phyloP scores from a whole-genome alignment of 2,113 vertebrate species.

The Carollia perspicillata region DNA sequence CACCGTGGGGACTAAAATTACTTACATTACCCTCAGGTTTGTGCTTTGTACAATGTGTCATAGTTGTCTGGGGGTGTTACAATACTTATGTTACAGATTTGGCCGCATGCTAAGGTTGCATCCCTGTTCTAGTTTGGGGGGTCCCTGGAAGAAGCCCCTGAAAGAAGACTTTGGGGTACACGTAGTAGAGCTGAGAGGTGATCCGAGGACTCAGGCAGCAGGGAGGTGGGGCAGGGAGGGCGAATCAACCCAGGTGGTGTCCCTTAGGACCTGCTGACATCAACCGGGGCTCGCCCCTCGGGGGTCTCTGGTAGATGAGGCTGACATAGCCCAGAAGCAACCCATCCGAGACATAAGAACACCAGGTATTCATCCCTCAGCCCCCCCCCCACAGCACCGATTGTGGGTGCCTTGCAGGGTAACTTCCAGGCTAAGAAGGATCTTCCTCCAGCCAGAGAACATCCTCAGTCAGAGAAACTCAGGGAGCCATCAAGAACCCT shows the following conservation, averaged over 20 bases:
- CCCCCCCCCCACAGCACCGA: too few species aligned
- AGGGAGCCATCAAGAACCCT: too few species aligned
- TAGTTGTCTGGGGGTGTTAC: not conserved
- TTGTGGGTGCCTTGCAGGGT: not conserved
- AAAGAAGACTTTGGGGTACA: not conserved
- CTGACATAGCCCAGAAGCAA: not conserved
- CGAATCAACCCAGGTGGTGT: not conserved
- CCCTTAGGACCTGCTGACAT: not conserved
- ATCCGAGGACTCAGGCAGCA: not conserved
- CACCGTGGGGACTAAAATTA: not conserved
- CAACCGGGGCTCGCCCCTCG: not conserved
- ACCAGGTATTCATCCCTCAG: not conserved
- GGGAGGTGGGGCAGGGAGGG: not conserved
- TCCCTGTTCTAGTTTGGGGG: not conserved
- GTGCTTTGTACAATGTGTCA: not conserved
- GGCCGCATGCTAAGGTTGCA: not conserved
- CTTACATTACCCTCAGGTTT: not conserved
- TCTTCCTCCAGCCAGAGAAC: not conserved
- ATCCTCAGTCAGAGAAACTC: not conserved
- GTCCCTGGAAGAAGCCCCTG: not conserved
- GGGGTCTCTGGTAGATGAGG: not conserved
- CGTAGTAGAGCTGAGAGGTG: not conserved
- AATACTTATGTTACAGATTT: not conserved
- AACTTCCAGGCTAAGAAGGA: not conserved
- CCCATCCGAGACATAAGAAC: not conserved